Conservation (phyloP, 2,888 invertebrate genomes). For the Pogonocherus hispidulus region DNA sequence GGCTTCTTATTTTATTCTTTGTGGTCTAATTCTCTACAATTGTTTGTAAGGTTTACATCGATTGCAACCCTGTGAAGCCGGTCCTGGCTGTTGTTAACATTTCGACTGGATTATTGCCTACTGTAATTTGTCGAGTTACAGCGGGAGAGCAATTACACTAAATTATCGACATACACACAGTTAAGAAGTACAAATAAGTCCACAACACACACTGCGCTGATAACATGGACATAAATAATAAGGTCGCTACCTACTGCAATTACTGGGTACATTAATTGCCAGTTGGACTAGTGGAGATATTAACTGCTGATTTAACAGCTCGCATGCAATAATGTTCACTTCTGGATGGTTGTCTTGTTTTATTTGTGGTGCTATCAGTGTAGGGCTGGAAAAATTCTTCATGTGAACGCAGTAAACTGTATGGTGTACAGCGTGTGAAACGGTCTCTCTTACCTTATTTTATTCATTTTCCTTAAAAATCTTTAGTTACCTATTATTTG, state of each 20-base stretch:
- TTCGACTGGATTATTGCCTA: slow-evolving; percentile 1
- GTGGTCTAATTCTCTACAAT: too few species aligned
- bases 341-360: not conserved
- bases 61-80: too few species aligned
- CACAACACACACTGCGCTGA: slow-evolving; percentile 41
- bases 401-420: too few species aligned
- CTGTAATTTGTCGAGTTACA: slow-evolving; percentile 31
- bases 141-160: slow-evolving; percentile 39
- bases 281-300: slow-evolving; percentile 47
- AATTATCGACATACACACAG: slow-evolving; percentile 35
- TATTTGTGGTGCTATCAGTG: not conserved
- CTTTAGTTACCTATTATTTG: too few species aligned
- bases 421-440: too few species aligned
- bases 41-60: too few species aligned
- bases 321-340: slow-evolving; percentile 44
- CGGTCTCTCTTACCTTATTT: too few species aligned
- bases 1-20: too few species aligned
- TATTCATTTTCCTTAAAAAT: too few species aligned
- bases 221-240: slow-evolving; percentile 52
- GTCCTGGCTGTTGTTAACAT: not conserved
- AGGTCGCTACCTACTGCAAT: slow-evolving; percentile 52
- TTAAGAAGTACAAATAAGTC: slow-evolving; percentile 51
- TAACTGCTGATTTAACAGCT: slow-evolving; percentile 51
- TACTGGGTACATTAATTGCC: slow-evolving; percentile 54
- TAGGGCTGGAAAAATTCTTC: not conserved